Conservation (phyloP, 2,888 invertebrate genomes). For the Heliconius ethilla region DNA sequence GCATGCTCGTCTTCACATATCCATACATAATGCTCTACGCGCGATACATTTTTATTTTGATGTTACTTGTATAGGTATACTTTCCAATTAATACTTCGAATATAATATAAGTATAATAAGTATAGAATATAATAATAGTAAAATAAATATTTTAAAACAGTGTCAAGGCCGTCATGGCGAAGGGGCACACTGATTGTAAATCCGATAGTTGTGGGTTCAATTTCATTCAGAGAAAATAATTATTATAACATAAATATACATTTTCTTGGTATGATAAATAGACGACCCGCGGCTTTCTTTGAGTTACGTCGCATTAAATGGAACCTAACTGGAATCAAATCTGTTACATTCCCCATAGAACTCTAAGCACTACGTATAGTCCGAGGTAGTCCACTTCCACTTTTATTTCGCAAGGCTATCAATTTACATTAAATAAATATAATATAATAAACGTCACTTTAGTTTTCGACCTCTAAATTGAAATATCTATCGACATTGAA, state of each 20-base stretch:
- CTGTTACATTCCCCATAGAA: neutral
- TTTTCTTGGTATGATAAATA: too few species aligned
- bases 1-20: conserved; percentile 28
- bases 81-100: neutral
- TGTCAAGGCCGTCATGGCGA: too few species aligned
- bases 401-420: conserved; percentile 12
- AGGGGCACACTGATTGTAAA: too few species aligned
- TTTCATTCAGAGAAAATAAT: too few species aligned
- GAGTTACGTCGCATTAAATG: too few species aligned
- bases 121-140: too few species aligned
- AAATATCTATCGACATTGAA: conserved; percentile 22
- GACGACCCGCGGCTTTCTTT: too few species aligned
- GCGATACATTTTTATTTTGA: neutral
- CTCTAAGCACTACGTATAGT: neutral
- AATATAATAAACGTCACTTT: neutral
- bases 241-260: too few species aligned
- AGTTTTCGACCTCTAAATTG: conserved; percentile 14
- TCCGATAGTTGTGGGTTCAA: too few species aligned
- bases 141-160: too few species aligned
- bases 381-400: neutral
- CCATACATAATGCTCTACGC: neutral
- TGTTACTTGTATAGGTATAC: neutral
- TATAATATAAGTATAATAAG: too few species aligned
- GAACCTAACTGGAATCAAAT: neutral
- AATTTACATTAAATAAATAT: neutral